Conservation (phyloP, 2,888 invertebrate genomes). For the Cerastoderma edule region DNA sequence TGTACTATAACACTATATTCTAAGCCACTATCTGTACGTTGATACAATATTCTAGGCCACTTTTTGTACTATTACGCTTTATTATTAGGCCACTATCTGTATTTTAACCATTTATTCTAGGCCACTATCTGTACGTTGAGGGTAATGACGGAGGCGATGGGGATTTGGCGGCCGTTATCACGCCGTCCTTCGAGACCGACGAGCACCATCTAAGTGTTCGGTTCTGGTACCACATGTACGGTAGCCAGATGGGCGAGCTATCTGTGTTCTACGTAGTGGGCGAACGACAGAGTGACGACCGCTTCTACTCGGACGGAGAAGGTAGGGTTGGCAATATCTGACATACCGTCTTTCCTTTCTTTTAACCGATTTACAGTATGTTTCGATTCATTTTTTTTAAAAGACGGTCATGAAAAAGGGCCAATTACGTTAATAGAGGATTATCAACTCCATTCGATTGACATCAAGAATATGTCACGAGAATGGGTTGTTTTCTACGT, state of each 20-base stretch:
- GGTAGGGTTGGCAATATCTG: background rate
- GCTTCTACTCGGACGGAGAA: background rate
- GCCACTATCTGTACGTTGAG: conserved; percentile 10
- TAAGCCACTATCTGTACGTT: background rate
- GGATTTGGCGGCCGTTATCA: background rate
- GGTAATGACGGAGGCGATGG: background rate
- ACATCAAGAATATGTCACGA: too few relatives aligned
- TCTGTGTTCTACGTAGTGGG: conserved; percentile 7
- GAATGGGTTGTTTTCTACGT: too few relatives aligned
- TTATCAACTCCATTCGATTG: background rate
- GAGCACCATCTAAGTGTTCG: conserved; percentile 4
- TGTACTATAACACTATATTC: background rate
- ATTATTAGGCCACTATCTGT: background rate
- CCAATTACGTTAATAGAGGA: background rate
- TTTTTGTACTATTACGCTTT: background rate
- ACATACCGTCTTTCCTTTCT: background rate
- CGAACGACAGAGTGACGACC: conserved; percentile 11
- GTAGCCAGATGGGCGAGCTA: conserved; percentile 12
- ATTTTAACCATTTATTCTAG: background rate
- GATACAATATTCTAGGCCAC: background rate
- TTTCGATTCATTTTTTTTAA: background rate
- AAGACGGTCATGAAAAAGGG: too few relatives aligned
- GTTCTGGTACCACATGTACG: conserved; percentile 27
- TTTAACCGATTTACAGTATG: background rate
- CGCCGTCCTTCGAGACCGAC: conserved; percentile 8